phyloP scores from a whole-genome alignment of 2,113 vertebrate genomes.

The Pogona vitticeps region DNA sequence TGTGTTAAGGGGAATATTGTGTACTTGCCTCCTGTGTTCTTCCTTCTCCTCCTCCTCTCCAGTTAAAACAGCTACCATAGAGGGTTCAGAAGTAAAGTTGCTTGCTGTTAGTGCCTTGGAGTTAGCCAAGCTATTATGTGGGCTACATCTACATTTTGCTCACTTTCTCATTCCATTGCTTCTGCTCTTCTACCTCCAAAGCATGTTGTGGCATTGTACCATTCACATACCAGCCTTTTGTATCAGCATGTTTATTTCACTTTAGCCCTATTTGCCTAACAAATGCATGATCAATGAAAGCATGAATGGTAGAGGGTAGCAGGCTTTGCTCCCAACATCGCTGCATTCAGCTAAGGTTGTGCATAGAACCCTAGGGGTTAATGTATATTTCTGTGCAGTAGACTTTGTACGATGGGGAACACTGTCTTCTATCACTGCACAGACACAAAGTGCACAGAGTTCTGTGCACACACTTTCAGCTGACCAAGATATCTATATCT shows the following conservation, averaged over 20 bases:
- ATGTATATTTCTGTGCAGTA: not conserved
- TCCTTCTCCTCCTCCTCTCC: not conserved
- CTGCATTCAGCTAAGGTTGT: not conserved
- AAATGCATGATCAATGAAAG: not conserved
- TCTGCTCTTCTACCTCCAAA: not conserved
- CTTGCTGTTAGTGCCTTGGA: not conserved
- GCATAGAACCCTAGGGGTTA: not conserved
- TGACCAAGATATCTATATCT: not conserved
- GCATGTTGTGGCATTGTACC: not conserved
- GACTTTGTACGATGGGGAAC: not conserved
- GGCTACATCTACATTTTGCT: not conserved
- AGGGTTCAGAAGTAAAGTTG: not conserved
- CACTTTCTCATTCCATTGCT: not conserved
- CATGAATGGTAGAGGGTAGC: not conserved
- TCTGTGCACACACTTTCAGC: not conserved
- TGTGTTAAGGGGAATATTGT: not conserved
- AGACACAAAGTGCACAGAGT: not conserved
- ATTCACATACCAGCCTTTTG: no score
- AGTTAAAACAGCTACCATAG: not conserved
- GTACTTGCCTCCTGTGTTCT: not conserved
- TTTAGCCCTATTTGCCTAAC: not conserved
- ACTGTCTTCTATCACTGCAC: not conserved
- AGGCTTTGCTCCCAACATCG: not conserved
- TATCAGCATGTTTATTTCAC: not conserved
- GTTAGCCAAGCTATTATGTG: not conserved